These are phyloP conservation scores for Nanorana parkeri DNA, from an alignment of 2,113 vertebrate genomes.

Conservation along the genomic window DNA sequence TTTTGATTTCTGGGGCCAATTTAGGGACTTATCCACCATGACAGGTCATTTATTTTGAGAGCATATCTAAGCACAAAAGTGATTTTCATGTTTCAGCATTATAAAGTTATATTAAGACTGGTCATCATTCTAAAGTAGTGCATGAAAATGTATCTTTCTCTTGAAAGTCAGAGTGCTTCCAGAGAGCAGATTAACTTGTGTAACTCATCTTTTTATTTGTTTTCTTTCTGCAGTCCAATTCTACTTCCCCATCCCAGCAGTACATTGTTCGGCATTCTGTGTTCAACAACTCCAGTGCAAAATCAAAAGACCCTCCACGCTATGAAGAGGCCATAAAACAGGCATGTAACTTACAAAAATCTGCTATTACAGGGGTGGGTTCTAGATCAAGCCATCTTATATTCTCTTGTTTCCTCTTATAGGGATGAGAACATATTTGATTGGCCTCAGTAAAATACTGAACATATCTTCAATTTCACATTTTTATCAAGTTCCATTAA, in stretches of 20 bases:
- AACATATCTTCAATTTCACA: no score
- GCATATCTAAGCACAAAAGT: no score
- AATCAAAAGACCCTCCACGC: conserved; percentile 89
- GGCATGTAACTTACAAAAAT: conserved; percentile 79
- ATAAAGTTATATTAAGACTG: no score
- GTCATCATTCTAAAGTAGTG: no score
- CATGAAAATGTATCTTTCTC: no score
- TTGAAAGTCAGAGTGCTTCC: not conserved
- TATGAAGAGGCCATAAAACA: conserved; percentile 97
- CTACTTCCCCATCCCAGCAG: conserved; percentile 75
- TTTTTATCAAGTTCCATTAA: no score
- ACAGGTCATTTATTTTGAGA: no score
- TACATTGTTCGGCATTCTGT: conserved; percentile 77
- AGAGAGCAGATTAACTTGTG: not conserved
- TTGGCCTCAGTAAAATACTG: no score
- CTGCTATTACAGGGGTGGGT: conserved; percentile 79
- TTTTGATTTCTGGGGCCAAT: no score
- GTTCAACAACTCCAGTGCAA: conserved; percentile 75
- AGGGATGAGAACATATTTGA: no score
- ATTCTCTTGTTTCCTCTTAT: not conserved
- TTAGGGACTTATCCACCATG: no score
- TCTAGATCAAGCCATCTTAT: not conserved
- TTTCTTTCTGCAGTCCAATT: conserved; percentile 69
- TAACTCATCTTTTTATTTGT: not conserved
- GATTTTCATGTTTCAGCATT: no score